A percentile compares a stretch with the other conserved stretches of the same genome.
Evolutionary conservation across 2,888 invertebrate species (phyloP).

Genomic region (Shargacucullia verbasci): DNA sequence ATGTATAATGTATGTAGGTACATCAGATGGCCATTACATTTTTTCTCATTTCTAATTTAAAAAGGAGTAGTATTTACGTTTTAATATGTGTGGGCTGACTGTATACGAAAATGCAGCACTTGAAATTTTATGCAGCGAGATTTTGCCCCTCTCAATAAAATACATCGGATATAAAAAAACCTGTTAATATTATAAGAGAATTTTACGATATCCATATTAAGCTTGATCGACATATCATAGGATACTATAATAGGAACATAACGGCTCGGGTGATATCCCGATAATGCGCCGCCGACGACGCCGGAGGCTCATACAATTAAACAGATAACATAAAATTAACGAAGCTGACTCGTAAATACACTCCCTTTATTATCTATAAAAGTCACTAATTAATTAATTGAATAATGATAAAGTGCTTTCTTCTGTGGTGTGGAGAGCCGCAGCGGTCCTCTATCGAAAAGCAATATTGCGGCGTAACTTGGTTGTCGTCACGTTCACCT

Average conservation of each 20-base stretch:
- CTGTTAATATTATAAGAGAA: constrained; percentile 28
- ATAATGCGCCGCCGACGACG: constrained; percentile 65
- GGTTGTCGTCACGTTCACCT: constrained; percentile 73
- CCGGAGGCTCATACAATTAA: constrained; percentile 79
- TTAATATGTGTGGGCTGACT: too few relatives aligned
- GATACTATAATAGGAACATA: constrained; percentile 60
- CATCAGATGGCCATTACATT: too few relatives aligned
- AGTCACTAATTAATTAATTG: constrained; percentile 88
- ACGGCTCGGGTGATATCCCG: constrained; percentile 59
- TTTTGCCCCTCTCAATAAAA: constrained; percentile 2
- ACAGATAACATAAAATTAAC: constrained; percentile 86
- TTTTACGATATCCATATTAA: constrained; percentile 59
- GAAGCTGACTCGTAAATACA: constrained; percentile 84
- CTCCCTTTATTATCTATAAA: constrained; percentile 87
- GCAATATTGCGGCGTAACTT: constrained; percentile 71
- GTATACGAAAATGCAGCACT: too few relatives aligned
- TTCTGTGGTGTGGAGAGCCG: constrained; percentile 67
- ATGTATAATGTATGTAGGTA: too few relatives aligned
- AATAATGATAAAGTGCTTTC: constrained; percentile 83
- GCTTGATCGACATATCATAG: constrained; percentile 60
- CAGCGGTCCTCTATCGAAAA: constrained; percentile 63
- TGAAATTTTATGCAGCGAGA: neutral
- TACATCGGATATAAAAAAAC: constrained; percentile 14
- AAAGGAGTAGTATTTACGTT: too few relatives aligned
- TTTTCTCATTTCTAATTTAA: too few relatives aligned